These are phyloP conservation scores for Siniperca chuatsi DNA, from an alignment of 2,113 vertebrate species.

Conservation along the genomic window DNA sequence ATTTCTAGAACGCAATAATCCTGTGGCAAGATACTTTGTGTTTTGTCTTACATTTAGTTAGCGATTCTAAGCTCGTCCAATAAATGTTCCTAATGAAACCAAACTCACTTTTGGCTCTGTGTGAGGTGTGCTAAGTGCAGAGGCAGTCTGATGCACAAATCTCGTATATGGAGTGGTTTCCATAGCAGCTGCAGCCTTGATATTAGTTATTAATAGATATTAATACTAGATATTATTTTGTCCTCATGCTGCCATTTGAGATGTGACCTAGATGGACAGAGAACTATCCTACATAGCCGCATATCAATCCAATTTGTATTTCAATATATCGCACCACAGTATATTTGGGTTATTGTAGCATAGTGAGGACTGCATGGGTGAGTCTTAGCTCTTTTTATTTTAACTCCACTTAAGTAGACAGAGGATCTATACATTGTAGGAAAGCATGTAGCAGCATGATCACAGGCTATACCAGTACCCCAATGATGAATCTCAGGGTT, in stretches of 20 bases:
- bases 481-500: not conserved
- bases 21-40: not conserved
- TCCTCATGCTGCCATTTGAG: slow-evolving; percentile 24
- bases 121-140: not conserved
- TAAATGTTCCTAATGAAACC: not conserved
- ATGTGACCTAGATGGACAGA: slow-evolving; percentile 51
- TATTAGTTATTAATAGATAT: too few relatives aligned
- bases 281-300: not conserved
- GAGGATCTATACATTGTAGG: not conserved
- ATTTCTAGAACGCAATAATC: not conserved
- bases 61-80: not conserved
- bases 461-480: not conserved
- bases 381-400: not conserved
- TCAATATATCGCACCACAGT: too few relatives aligned
- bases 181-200: slow-evolving; percentile 17
- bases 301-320: too few relatives aligned
- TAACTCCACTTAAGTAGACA: not conserved
- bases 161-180: not conserved
- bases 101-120: not conserved
- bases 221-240: too few relatives aligned
- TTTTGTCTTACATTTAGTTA: not conserved
- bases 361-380: not conserved
- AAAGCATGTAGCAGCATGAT: not conserved
- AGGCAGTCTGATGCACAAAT: not conserved
- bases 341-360: not conserved